Conservation (phyloP, 2,113 vertebrate species). For the Suricata suricatta region DNA sequence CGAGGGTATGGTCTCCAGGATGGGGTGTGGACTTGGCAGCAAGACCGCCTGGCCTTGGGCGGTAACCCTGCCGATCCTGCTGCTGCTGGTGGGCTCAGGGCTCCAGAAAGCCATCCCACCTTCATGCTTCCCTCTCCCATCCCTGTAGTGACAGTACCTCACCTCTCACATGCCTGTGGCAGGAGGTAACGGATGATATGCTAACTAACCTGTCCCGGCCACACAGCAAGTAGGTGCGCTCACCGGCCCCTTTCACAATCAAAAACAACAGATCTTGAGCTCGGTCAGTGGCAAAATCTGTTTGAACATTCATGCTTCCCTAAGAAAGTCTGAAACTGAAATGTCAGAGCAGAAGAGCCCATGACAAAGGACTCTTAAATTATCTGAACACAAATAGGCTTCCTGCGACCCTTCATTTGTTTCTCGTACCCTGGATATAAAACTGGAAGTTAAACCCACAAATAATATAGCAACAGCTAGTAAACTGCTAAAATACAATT, state of each 20-base stretch:
- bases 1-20: not conserved
- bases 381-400: not conserved
- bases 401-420: not conserved
- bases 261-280: not conserved
- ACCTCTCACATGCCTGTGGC: not conserved
- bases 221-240: not conserved
- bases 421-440: not conserved
- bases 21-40: accelerated
- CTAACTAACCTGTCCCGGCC: not conserved
- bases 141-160: not conserved
- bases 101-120: not conserved
- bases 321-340: not conserved
- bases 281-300: not conserved
- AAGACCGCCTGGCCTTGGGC: not conserved
- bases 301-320: not conserved
- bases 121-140: not conserved
- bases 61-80: not conserved
- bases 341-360: not conserved
- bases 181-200: not conserved
- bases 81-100: not conserved
- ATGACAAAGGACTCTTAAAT: not conserved
- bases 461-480: not conserved
- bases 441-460: not conserved
- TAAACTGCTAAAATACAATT: conserved; percentile 42
- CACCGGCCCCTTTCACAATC: not conserved